Base-by-base conservation (phyloP, 2,888 invertebrate species). In the Odontocerum albicorne region DNA sequence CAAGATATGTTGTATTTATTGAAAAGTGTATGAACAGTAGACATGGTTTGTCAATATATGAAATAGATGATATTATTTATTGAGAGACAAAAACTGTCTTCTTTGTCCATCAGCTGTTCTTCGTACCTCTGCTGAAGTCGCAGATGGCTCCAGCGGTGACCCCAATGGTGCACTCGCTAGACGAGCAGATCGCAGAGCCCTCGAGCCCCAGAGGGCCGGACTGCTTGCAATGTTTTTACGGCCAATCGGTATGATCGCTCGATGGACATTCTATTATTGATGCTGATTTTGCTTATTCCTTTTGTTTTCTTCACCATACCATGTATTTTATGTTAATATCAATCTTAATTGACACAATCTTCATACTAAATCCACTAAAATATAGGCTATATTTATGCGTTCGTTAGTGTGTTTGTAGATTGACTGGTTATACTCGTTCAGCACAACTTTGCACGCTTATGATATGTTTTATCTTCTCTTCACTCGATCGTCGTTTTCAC, bases 161-260 rank as follows among this genome's bases (percentile, higher is more conserved):
- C 12, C 33, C 10, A 27, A 10, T 7, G 27, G 10, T 36, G 36
- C 45, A 33, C 33, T 20, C 20, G 33, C 19, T 31, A n/a, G 43
- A 43, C 17, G 45, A 45, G n/a, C 33, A 32, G n/a, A 12, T 20
- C 3, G 19, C n/a, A n/a, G n/a, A n/a, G n/a, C n/a, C n/a, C n/a
- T n/a, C n/a, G n/a, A n/a, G n/a, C n/a, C n/a, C 36, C 7, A 35
- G 36, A 22, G 35, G 47, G 22, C 12, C 20, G 47, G 47, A 47
- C 47, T 47, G 47, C 36, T 21, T 47, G 36, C 47, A 47, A 36
- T 47, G 36, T 27, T 22, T 47, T 47, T 47, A 47, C 47, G 36
- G 36, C 15, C 47, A 47, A 47, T 47, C 21, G 47, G 47, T 36
- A 47, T 35, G 47, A 36, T 21, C 33, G 47, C 36, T 47, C 36